Evolutionary conservation across 1,140 invertebrate genomes (phyloP).

Genomic region (Calliopsis andreniformis): DNA sequence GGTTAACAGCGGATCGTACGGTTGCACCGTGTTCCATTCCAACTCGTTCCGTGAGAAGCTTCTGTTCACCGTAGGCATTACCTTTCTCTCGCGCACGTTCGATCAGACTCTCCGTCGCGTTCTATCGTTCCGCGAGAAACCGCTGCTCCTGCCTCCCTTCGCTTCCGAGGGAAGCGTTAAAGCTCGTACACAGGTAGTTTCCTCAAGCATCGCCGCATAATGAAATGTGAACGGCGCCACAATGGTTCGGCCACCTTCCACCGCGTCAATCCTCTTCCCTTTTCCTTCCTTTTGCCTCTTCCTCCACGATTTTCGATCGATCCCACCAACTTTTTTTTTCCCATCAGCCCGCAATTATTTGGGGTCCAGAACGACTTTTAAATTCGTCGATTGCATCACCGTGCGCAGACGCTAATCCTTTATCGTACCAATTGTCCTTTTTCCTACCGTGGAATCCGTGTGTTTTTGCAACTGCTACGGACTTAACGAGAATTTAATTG

Average conservation of each 20-base stretch:
- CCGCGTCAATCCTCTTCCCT: constrained; percentile 23
- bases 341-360: no score
- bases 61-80: constrained; percentile 33
- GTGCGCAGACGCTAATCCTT: background rate
- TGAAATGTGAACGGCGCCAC: constrained; percentile 60
- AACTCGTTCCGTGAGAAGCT: constrained; percentile 60
- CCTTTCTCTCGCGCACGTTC: constrained; percentile 20
- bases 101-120: background rate
- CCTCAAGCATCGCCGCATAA: constrained; percentile 52
- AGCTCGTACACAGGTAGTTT: constrained; percentile 46
- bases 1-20: constrained; percentile 37
- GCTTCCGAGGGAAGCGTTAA: constrained; percentile 20
- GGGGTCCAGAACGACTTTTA: background rate
- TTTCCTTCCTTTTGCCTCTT: background rate
- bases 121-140: background rate
- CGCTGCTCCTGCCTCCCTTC: background rate
- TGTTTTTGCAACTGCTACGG: background rate
- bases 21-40: constrained; percentile 39
- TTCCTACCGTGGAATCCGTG: background rate
- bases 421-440: background rate
- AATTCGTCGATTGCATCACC: background rate
- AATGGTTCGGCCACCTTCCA: constrained; percentile 50
- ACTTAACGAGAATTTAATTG: constrained; percentile 42
- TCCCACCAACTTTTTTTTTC: background rate
- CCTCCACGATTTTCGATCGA: background rate